Base-by-base conservation (phyloP, 2,888 invertebrate genomes). In the Aphidoletes aphidimyza region DNA sequence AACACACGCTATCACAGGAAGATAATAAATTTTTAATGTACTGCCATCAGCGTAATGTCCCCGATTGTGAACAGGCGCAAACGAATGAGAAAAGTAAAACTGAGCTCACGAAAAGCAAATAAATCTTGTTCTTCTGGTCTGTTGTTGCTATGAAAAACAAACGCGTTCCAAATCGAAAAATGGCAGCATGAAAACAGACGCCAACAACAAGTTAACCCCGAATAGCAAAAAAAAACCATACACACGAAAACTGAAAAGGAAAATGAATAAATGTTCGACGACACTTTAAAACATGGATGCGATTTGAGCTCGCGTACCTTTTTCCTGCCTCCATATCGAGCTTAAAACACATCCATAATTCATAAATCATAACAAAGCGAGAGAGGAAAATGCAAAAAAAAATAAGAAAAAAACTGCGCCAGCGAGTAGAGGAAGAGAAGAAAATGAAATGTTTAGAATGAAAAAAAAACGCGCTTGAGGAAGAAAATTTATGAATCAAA, bases 261-360 rank as follows among this genome's bases (percentile, higher is more conserved):
- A 69, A 69, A 69, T 69, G 69, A 69, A 69, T 69, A 69, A 69
- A 69, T 69, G 69, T 69, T 69, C 69, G 69, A 69, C 30, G 69
- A 69, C 69, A 69, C 69, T 69, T 69, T 69, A 69, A 30, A 69
- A 69, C 30, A 69, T 69, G 69, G 14, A 34, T 30, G 30, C 34
- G 69, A 69, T 69, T 69, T 30, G 30, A 69, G 69, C 30, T 69
- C 34, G 69, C 69, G 69, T 69, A 69, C 69, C 69, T 69, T 69
- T 69, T 69, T 69, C 54, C 54, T 54, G 54, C 54, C 54, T 54
- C n/a, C 54, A 54, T 22, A 54, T 54, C 22, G 34, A 34, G 69
- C 69, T 69, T 69, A 69, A 69, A 69, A 69, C 30, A 69, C 30
- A 69, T 30, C 69, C 69, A 69, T 69, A 69, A 69, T 69, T 30